These are phyloP conservation scores for Rhinella marina DNA, from an alignment of 2,797 vertebrate species.

Conservation along the genomic window DNA sequence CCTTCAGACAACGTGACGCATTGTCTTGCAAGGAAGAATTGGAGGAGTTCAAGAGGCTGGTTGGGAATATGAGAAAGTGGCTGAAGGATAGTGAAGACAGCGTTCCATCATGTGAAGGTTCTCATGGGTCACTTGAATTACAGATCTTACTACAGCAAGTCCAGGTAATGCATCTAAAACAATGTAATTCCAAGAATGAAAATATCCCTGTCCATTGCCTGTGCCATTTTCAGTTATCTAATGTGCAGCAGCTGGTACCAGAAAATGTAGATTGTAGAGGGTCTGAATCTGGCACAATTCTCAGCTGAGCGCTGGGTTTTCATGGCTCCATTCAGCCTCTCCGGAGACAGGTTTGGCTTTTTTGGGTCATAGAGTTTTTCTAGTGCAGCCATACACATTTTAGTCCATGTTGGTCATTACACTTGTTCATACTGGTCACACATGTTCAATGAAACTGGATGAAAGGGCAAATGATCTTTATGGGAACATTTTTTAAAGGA, in stretches of 20 bases:
- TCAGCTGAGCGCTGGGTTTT: background rate
- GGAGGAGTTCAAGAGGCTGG: slow-evolving; percentile 85
- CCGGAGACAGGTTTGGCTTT: background rate
- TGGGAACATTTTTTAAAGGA: no score
- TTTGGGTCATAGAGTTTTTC: background rate
- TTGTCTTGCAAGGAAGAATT: slow-evolving; percentile 89
- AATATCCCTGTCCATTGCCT: background rate
- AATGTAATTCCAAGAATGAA: background rate
- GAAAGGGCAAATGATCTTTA: no score
- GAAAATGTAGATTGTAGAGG: background rate
- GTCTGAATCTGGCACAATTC: background rate
- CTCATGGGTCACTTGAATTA: slow-evolving; percentile 82
- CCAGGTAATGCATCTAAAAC: slow-evolving; percentile 75
- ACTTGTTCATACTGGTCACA: no score
- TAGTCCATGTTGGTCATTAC: no score
- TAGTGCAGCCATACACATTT: no score
- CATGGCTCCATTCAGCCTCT: background rate
- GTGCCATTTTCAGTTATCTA: background rate
- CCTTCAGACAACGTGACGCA: slow-evolving; percentile 83
- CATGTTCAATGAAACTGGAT: no score
- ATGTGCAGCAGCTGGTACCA: background rate
- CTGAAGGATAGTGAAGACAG: slow-evolving; percentile 86
- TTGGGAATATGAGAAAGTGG: slow-evolving; percentile 87
- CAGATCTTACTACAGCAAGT: slow-evolving; percentile 85
- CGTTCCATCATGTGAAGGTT: slow-evolving; percentile 81